A percentile compares a stretch with the other conserved stretches of the same genome.
Conservation (phyloP, 2,888 invertebrate species). For the Chirona hameri region DNA sequence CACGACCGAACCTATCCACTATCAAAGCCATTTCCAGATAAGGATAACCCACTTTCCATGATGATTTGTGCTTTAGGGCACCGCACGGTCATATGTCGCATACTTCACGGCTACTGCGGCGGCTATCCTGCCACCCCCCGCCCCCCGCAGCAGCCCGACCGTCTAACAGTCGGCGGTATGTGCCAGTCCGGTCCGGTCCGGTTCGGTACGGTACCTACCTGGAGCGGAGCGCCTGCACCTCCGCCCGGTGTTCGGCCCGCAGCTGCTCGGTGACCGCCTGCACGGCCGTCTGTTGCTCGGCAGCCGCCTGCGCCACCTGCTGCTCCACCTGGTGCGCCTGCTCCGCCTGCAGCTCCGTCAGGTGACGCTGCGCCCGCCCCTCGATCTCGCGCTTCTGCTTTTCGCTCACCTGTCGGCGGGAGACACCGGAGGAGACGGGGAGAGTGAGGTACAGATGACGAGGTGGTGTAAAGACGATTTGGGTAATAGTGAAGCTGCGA, state of each 20-base stretch:
- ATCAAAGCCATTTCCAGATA: no score
- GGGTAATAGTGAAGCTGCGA: no score
- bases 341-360: not conserved
- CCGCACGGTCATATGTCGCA: no score
- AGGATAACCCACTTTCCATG: no score
- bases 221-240: constrained; percentile 4
- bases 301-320: constrained; percentile 28
- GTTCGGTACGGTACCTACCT: not conserved
- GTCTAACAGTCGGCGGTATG: no score
- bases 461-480: no score
- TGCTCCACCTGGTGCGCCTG: not conserved
- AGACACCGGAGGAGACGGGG: not conserved
- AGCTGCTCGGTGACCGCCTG: not conserved
- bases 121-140: not conserved
- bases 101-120: no score
- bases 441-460: not conserved
- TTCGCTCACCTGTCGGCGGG: not conserved
- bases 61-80: no score
- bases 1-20: no score
- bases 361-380: not conserved
- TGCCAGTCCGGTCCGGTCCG: no score
- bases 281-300: constrained; percentile 1
- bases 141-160: no score
- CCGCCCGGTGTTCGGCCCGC: not conserved
- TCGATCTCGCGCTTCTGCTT: constrained; percentile 4